Evolutionary conservation across 2,888 invertebrate species (phyloP), one percentile per base, ranked within the genome.

Genomic region (Phalera bucephala): DNA sequence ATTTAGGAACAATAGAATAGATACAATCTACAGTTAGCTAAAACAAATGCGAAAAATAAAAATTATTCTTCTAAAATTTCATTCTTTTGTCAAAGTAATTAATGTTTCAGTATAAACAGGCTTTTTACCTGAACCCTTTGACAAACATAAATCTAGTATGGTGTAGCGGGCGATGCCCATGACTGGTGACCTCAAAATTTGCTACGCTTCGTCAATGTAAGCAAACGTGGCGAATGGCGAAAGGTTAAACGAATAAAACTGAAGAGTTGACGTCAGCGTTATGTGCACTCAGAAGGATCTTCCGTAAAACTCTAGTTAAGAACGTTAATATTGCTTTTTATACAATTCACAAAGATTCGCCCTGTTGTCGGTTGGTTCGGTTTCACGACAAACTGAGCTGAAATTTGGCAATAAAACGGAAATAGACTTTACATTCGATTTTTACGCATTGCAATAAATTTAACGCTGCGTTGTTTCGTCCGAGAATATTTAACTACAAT

Each of bases 1-100:
- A 70, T 72, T 63, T 61, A 44, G 60, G 46, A 65, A 73, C 72
- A 74, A 71, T 66, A 48, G 46, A 53, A 51, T 41, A 39, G 55
- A 62, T 64, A 49, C 38, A 44, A 55, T 62, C 51, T 61, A 52
- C 52, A 45, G 52, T 49, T 51, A 59, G 40, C 46, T 45, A 50
- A 28, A 28, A 15, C n/a, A 15, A n/a, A 14, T 15, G 28, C 28
- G 1, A n/a, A 28, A 9, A 28, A 28, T 28, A 28, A 28, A n/a
- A n/a, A n/a, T n/a, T 9, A 28, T 28, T 9, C 14, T 10, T 15
- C n/a, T 6, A n/a, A 19, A 5, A n/a, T 7, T 2, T 9, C 3
- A 22, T 22, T 22, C 22, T 22, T 4, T 27, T 14, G 13, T 33
- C 25, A 13, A 12, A 40, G 13, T 36, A 23, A 35, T 35, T 11